These are phyloP conservation scores for Lasiurus cinereus DNA, from an alignment of 2,113 vertebrate genomes.

Conservation along the genomic window DNA sequence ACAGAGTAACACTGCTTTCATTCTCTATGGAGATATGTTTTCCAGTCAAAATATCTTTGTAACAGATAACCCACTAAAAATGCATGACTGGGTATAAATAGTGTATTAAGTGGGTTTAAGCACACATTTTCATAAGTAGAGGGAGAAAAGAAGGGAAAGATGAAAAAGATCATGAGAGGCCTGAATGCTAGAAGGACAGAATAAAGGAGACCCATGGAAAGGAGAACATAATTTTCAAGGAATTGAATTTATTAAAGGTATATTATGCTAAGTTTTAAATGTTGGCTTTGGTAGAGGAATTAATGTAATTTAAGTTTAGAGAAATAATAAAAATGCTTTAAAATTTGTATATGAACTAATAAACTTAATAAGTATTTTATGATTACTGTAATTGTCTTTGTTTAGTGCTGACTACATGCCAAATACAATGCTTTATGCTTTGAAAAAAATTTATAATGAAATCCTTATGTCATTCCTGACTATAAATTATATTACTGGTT, in stretches of 20 bases:
- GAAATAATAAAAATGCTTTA: conserved; percentile 15
- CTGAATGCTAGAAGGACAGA: neutral
- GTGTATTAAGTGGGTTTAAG: neutral
- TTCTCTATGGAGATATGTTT: neutral
- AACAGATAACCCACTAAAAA: neutral
- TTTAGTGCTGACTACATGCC: neutral
- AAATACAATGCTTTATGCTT: neutral
- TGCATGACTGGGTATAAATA: neutral
- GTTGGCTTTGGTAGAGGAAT: conserved; percentile 2
- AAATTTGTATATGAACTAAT: neutral
- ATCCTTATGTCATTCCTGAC: neutral
- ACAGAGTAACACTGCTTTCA: neutral
- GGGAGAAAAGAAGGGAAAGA: fast-evolving
- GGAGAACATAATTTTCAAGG: neutral
- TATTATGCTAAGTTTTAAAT: neutral
- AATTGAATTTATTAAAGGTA: neutral
- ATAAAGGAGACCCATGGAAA: neutral
- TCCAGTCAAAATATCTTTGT: neutral
- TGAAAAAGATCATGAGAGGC: neutral
- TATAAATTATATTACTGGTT: neutral
- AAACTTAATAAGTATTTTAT: conserved; percentile 11
- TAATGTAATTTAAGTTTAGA: neutral
- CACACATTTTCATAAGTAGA: neutral
- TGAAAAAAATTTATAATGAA: conserved; percentile 25
- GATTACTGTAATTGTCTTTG: neutral